Base-by-base conservation (phyloP, 2,888 invertebrate genomes). In the Epirrhoe alternata region DNA sequence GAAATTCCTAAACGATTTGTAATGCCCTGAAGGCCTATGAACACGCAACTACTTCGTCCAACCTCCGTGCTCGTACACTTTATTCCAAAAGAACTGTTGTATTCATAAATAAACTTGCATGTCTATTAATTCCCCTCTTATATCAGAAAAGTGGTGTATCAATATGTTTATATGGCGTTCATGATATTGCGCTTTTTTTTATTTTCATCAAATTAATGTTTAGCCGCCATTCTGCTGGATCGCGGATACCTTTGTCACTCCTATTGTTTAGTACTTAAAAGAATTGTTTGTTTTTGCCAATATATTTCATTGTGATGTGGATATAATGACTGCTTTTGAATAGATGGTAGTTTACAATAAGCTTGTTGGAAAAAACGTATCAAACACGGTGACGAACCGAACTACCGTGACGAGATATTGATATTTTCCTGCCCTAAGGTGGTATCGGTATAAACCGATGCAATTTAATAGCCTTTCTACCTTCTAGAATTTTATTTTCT, bases 1-100 rank as follows among this genome's bases (percentile, higher is more conserved):
- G 45, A 74, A 76, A 79, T 70, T 72, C 70, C 70, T 76, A 77
- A 79, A 79, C 77, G 77, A 77, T 72, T 74, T 69, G 69, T 70
- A 61, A 70, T 72, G 70, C 81, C 71, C 80, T 5, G 54, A 77
- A 74, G 81, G 78, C 70, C 59, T 64, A 47, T 33, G 51, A 68
- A 66, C 83, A 82, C 77, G 81, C 82, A 66, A 83, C 12, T 42
- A 45, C 54, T 35, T 54, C 17, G 47, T 16, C 47, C 47, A 33
- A 45, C 45, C 42, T 24, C 33, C 51, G 38, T 61, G 24, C 57
- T 49, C 64, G 55, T 58, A 61, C 59, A 50, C 35, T 53, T 62
- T 75, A 68, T 69, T 76, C 74, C 68, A 74, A 70, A 63, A 70
- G 72, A 70, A 74, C 45, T 10, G 17, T 42, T 8, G 35, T 24